Percentiles rank a stretch among this genome's conserved stretches.
These are phyloP conservation scores for Lucifuga dentata DNA, from an alignment of 2,113 vertebrate species.

Conservation along the genomic window DNA sequence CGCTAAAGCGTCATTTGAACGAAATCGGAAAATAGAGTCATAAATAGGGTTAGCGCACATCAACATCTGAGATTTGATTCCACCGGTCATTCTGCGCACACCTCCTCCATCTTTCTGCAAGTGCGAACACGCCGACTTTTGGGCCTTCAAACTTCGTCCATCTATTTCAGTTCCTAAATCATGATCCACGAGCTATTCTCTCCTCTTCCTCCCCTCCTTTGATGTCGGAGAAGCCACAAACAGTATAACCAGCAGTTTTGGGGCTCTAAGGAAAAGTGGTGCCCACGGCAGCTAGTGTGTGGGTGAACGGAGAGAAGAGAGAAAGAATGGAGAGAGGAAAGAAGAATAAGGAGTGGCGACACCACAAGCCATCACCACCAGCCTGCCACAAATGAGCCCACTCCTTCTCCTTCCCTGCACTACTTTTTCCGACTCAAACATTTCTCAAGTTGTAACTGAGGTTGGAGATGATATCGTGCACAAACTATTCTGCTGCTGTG, in stretches of 20 bases:
- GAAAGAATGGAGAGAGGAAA: conserved; percentile 51
- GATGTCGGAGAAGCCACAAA: conserved; percentile 61
- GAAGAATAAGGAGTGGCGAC: conserved; percentile 58
- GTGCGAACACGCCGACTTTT: conserved; percentile 14
- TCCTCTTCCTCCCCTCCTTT: conserved; percentile 46
- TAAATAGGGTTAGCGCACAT: conserved; percentile 22
- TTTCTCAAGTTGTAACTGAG: conserved; percentile 68
- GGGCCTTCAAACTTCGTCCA: conserved; percentile 42
- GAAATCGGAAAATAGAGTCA: conserved; percentile 40
- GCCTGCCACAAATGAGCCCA: conserved; percentile 70
- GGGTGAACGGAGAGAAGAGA: conserved; percentile 66
- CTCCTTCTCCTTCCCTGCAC: conserved; percentile 66
- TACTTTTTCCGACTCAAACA: conserved; percentile 73
- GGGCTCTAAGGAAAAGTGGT: conserved; percentile 63
- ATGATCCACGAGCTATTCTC: conserved; percentile 21
- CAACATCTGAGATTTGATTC: conserved; percentile 45
- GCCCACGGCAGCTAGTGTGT: conserved; percentile 59
- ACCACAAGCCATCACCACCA: conserved; percentile 76
- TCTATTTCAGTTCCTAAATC: conserved; percentile 57
- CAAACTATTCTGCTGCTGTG: conserved; percentile 61
- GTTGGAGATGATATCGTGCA: conserved; percentile 52
- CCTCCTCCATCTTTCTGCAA: conserved; percentile 64
- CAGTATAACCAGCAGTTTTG: conserved; percentile 65
- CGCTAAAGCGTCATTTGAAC: conserved; percentile 54
- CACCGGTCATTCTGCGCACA: conserved; percentile 18